Evolutionary conservation across 1,140 invertebrate species (phyloP).

Genomic region (Brachionus angularis): DNA sequence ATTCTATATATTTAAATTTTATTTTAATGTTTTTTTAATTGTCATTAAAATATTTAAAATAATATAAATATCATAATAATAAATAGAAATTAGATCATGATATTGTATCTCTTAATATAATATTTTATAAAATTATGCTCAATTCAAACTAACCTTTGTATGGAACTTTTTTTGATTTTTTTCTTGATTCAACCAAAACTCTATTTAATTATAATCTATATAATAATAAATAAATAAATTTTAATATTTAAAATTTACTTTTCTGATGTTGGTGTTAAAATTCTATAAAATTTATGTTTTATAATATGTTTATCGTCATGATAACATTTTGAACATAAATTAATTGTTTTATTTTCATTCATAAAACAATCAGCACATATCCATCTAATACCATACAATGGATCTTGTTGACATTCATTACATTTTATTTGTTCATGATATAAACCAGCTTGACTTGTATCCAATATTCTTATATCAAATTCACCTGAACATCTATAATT

Average conservation of each 20-base stretch:
- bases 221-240: conserved; percentile 21
- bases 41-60: too few relatives aligned
- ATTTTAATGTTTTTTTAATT: too few relatives aligned
- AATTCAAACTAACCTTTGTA: too few relatives aligned
- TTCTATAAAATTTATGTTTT: conserved; percentile 86
- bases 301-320: conserved; percentile 93
- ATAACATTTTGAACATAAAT: conserved; percentile 93
- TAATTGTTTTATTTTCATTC: conserved; percentile 68
- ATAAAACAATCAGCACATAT: conserved; percentile 86
- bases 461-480: conserved; percentile 84
- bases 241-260: conserved; percentile 59
- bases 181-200: conserved; percentile 76
- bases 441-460: conserved; percentile 88
- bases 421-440: conserved; percentile 97
- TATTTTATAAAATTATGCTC: too few relatives aligned
- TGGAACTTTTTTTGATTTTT: conserved; percentile 88
- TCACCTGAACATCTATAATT: conserved; percentile 93
- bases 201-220: conserved; percentile 55
- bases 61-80: too few relatives aligned
- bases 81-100: too few relatives aligned
- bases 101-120: too few relatives aligned
- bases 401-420: conserved; percentile 88
- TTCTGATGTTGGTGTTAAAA: conserved; percentile 76
- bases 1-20: conserved; percentile 83
- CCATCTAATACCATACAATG: conserved; percentile 93